Evolutionary conservation across 2,888 invertebrate species (phyloP), one percentile per base, ranked within the genome.

Genomic region (Ormyrus nitidulus): DNA sequence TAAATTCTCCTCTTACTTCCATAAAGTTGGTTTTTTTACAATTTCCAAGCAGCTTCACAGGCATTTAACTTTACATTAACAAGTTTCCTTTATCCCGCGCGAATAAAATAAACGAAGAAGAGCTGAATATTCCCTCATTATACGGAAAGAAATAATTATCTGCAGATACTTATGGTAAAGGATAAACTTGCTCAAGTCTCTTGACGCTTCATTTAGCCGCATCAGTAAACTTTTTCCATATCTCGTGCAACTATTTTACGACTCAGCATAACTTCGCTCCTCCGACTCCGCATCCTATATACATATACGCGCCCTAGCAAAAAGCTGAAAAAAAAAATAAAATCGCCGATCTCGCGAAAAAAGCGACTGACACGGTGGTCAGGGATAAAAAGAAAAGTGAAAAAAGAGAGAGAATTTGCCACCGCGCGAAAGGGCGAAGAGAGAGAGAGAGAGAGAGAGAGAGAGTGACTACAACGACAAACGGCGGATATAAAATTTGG

Each of bases 121-220:
- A 74, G 19, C 13, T 11, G 49, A 48, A 56, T 19, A 65, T 56
- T 48, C 11, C 49, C 8, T 64, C 65, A 54, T 65, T 65, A 56
- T 49, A 34, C 61, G 11, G 56, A 65, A 65, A 61, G 49, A 74
- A 58, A 74, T 65, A 56, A 74, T 74, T 65, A 65, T 56, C 7
- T 9, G 11, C 34, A 19, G n/a, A 46, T 6, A 4, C 7, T 46
- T 46, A 0, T 44, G 8, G 53, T 34, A 54, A 9, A 53, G 44
- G n/a, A 62, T 8, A 13, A 61, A 51, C 19, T 10, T 5, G 51
- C 9, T 9, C 46, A 46, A 64, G 53, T 53, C 51, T 58, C 61
- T 34, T 34, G 13, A 44, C 62, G 19, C 65, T 65, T 65, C 64
- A 65, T 74, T 74, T 74, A 65, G 11, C 19, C 56, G 54, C 49